Conservation (phyloP, 2,113 vertebrate genomes). For the Gymnogyps californianus region DNA sequence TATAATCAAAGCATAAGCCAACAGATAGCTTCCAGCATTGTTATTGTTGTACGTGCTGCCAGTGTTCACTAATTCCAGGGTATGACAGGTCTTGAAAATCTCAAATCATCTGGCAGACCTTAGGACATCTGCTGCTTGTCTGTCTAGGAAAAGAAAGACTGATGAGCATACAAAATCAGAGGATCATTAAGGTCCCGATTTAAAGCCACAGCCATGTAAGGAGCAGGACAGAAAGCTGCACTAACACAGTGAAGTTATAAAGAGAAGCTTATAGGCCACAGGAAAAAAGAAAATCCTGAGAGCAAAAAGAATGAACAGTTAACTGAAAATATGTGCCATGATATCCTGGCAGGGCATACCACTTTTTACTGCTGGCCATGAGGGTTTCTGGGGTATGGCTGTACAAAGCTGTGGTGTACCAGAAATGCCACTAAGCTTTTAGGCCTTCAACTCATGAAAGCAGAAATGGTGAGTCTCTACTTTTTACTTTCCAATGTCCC, state of each 20-base stretch:
- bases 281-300: background rate
- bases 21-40: background rate
- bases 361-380: background rate
- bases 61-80: background rate
- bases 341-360: background rate
- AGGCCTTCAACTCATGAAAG: background rate
- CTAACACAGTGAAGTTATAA: background rate
- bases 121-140: background rate
- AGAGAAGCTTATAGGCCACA: background rate
- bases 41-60: background rate
- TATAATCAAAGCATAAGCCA: background rate
- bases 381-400: background rate
- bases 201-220: background rate
- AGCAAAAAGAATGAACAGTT: background rate
- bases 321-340: background rate
- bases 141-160: background rate
- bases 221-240: background rate
- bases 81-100: background rate
- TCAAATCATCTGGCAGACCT: background rate
- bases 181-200: background rate
- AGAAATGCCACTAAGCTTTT: background rate
- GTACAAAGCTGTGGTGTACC: background rate
- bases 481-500: background rate
- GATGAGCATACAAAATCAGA: background rate
- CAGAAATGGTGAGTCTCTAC: background rate